Conservation (phyloP, 2,113 vertebrate species). For the Trogon melanurus region DNA sequence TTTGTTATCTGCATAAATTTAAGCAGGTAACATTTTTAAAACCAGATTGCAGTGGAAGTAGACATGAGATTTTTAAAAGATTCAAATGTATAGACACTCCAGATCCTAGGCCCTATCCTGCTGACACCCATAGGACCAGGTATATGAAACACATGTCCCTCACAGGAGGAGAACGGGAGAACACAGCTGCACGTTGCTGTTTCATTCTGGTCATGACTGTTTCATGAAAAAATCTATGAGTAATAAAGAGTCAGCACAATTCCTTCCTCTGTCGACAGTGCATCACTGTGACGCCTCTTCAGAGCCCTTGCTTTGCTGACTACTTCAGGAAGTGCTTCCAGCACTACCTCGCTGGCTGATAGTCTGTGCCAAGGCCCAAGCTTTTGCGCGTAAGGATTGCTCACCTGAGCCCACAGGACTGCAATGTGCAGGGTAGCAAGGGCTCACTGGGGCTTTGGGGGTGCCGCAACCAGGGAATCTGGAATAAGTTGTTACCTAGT, state of each 20-base stretch:
- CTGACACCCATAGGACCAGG: background rate
- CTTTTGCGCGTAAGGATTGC: background rate
- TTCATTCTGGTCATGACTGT: background rate
- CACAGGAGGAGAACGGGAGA: background rate
- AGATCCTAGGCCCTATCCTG: background rate
- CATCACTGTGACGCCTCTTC: background rate
- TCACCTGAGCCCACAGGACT: background rate
- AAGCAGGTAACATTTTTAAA: background rate
- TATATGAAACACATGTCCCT: background rate
- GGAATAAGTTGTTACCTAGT: background rate
- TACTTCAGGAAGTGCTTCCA: background rate
- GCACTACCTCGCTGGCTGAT: background rate
- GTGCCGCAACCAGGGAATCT: background rate
- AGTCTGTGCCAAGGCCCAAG: background rate
- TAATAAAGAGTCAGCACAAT: background rate
- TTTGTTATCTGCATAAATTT: background rate
- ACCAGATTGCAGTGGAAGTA: background rate
- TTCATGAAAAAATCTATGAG: background rate
- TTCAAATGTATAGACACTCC: background rate
- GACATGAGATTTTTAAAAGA: background rate
- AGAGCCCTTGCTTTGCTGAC: background rate
- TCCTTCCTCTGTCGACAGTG: background rate
- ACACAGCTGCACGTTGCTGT: background rate
- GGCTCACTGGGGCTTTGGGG: background rate
- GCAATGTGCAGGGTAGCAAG: background rate